Base-by-base conservation (phyloP, 2,888 invertebrate species). In the Mimumesa dahlbomi region DNA sequence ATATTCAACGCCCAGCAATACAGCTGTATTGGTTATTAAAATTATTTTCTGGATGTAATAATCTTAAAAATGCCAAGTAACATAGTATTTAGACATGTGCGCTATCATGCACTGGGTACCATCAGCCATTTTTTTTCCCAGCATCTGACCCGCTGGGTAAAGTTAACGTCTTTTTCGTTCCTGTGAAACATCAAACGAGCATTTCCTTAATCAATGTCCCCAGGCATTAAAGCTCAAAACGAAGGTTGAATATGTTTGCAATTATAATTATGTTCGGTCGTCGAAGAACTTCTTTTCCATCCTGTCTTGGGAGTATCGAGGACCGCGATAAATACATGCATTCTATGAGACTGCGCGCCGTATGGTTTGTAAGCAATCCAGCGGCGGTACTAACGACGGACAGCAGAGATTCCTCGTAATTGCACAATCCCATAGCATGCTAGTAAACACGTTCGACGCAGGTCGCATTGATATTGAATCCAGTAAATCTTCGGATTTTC, bases 251-350 rank as follows among this genome's bases (percentile, higher is more conserved):
- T 13, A 50, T 42, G 13, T 40, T 25, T 40, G 45, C 9, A 42
- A 45, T 31, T 48, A 42, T 43, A 65, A 58, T 65, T 58, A 53
- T 22, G 13, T 18, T n/a, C 21, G 13, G 14, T 31, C 9, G 34
- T 45, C 14, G 43, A 3, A 18, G 42, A 25, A 11, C 45, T 22
- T 42, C 29, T 53, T 45, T 40, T 7, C n/a, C 13, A 14, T 6
- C 13, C n/a, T 29, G 16, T 34, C 45, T 31, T 57, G 16, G 29
- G 56, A 38, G 31, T 61, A 62, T 18, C 62, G 19, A 58, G 61
- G 50, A 53, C 57, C 57, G 7, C 69, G 50, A 75, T 75, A 75
- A 75, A 73, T 69, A 73, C 62, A n/a, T 18, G 43, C 38, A 66
- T 52, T 66, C 73, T 69, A 73, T 45, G 65, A 54, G 56, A 11